Evolutionary conservation across 2,888 invertebrate genomes (phyloP).

Genomic region (Monopis laevigella): DNA sequence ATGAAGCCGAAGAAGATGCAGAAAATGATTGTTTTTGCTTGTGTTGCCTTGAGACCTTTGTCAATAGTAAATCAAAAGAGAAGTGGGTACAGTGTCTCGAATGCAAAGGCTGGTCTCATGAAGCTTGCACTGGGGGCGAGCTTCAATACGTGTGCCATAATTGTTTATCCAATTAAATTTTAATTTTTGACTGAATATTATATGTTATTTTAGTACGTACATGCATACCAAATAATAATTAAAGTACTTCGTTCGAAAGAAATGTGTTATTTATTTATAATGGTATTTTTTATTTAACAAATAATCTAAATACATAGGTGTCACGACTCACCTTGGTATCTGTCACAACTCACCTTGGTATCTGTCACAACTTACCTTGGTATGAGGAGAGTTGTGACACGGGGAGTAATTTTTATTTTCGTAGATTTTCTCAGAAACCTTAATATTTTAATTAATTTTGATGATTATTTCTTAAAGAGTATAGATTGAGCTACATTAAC

Average conservation of each 20-base stretch:
- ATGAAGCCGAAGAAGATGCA: conserved; percentile 11
- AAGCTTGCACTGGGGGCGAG: conserved; percentile 12
- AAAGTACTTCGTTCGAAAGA: conserved; percentile 5
- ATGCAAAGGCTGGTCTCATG: conserved; percentile 17
- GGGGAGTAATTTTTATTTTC: conserved; percentile 8
- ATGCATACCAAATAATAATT: conserved; percentile 5
- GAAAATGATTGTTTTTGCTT: conserved; percentile 16
- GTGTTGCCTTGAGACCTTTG: conserved; percentile 14
- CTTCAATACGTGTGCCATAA: conserved; percentile 14
- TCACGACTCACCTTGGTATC: too few relatives aligned
- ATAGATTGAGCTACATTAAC: too few relatives aligned
- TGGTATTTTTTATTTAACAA: conserved; percentile 4
- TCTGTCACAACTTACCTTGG: conserved; percentile 15
- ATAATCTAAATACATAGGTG: conserved; percentile 5
- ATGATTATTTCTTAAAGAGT: too few relatives aligned
- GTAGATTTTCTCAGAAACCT: conserved; percentile 9
- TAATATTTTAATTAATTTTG: conserved; percentile 10
- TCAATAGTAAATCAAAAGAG: conserved; percentile 16
- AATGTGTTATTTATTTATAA: conserved; percentile 5
- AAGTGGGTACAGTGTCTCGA: conserved; percentile 18
- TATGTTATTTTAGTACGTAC: conserved; percentile 2
- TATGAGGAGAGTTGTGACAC: conserved; percentile 14
- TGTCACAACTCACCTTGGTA: conserved; percentile 13
- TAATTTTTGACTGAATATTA: conserved; percentile 1
- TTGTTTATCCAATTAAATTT: conserved; percentile 11